Percentiles rank a stretch among this genome's conserved stretches.
Conservation (phyloP, 1,140 invertebrate species). For the Lepidostoma basale region DNA sequence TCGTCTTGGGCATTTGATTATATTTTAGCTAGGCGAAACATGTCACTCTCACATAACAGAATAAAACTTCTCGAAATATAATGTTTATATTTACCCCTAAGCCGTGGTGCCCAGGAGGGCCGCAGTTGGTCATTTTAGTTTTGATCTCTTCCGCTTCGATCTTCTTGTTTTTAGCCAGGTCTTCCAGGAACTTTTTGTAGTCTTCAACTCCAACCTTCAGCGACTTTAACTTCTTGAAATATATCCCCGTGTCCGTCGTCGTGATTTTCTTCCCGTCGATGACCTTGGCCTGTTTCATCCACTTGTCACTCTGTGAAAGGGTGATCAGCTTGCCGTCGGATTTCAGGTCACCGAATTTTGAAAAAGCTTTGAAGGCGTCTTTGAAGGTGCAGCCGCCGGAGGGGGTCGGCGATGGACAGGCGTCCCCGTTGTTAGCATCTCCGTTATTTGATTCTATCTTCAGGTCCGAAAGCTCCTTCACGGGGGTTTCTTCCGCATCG, state of each 20-base stretch:
- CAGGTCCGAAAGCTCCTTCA: conserved; percentile 35
- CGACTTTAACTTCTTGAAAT: conserved; percentile 71
- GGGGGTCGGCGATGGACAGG: conserved; percentile 37
- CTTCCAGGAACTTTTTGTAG: conserved; percentile 82
- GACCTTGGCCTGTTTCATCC: conserved; percentile 78
- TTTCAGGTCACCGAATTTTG: conserved; percentile 73
- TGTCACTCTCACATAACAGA: too few relatives aligned
- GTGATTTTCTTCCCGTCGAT: conserved; percentile 73
- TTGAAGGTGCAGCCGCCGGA: conserved; percentile 32
- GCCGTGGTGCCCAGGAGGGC: conserved; percentile 69
- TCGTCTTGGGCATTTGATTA: too few relatives aligned
- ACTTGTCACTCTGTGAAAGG: conserved; percentile 74
- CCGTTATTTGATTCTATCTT: conserved; percentile 40
- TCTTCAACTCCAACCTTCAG: conserved; percentile 67
- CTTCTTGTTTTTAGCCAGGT: conserved; percentile 81
- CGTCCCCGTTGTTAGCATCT: conserved; percentile 28
- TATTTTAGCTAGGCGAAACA: too few relatives aligned
- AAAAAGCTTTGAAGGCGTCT: conserved; percentile 60
- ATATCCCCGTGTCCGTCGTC: conserved; percentile 72
- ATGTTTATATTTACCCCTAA: conserved; percentile 59
- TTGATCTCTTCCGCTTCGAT: conserved; percentile 76
- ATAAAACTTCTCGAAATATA: too few relatives aligned
- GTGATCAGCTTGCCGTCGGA: conserved; percentile 72
- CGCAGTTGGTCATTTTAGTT: conserved; percentile 77
- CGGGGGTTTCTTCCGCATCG: conserved; percentile 34